phyloP scores from a whole-genome alignment of 2,888 invertebrate genomes.

The Cephus rjabovi region DNA sequence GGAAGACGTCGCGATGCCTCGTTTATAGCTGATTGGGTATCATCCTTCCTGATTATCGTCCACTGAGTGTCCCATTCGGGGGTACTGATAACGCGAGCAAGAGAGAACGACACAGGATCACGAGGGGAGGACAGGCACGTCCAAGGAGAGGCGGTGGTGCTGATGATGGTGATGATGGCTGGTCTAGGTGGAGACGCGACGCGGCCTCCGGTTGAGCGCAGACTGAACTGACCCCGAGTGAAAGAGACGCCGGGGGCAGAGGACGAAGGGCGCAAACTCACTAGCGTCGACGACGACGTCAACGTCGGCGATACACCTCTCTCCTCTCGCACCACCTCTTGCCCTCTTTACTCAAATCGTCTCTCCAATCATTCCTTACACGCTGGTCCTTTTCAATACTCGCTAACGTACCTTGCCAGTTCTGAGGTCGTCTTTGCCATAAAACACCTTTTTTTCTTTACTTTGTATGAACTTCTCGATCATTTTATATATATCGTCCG shows the following conservation, averaged over 20 bases:
- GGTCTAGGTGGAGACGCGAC: constrained; percentile 27
- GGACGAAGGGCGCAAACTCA: constrained; percentile 13
- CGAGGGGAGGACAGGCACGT: not conserved
- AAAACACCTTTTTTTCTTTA: not conserved
- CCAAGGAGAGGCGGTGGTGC: constrained; percentile 12
- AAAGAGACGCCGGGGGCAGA: constrained; percentile 29
- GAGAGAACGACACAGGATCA: not conserved
- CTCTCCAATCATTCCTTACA: not conserved
- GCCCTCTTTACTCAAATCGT: constrained; percentile 1
- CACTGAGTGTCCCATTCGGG: not conserved
- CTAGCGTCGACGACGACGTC: constrained; percentile 21
- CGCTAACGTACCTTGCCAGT: not conserved
- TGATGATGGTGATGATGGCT: constrained; percentile 28
- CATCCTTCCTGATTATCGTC: not conserved
- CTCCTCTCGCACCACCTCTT: constrained; percentile 6
- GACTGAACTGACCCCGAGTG: constrained; percentile 55
- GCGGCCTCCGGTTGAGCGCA: constrained; percentile 55
- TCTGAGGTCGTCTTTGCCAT: not conserved
- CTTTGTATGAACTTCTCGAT: not conserved
- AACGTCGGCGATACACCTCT: constrained; percentile 13
- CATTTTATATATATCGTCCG: not conserved
- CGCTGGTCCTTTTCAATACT: not conserved
- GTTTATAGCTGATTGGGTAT: not conserved
- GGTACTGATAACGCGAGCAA: not conserved
- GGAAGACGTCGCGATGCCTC: not conserved